Conservation (phyloP, 2,888 invertebrate species). For the Melieria omissa region DNA sequence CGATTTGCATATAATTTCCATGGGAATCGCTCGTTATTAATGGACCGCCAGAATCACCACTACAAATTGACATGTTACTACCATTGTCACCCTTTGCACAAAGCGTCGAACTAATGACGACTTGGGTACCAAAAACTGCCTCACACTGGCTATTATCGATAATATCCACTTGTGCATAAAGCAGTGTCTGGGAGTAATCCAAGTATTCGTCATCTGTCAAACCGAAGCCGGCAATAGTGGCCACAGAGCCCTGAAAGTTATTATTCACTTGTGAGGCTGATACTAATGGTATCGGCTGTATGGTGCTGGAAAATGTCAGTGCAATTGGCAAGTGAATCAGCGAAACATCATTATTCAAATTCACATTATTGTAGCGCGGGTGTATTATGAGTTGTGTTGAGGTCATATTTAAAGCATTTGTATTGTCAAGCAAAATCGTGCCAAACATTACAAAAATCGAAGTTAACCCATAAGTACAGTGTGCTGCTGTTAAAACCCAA, state of each 20-base stretch:
- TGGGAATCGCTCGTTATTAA: constrained; percentile 47
- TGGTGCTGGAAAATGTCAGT: constrained; percentile 48
- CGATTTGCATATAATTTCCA: constrained; percentile 55
- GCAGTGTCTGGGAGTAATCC: constrained; percentile 53
- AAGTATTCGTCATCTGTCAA: constrained; percentile 57
- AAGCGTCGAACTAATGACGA: constrained; percentile 54
- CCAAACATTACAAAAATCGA: constrained; percentile 58
- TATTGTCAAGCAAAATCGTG: constrained; percentile 49
- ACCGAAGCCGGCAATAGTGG: constrained; percentile 59
- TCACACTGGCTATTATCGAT: constrained; percentile 55
- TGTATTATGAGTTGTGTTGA: constrained; percentile 53
- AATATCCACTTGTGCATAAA: constrained; percentile 57
- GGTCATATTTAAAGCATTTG: constrained; percentile 51
- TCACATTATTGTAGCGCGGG: constrained; percentile 55
- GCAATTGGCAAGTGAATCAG: constrained; percentile 54
- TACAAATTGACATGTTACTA: constrained; percentile 60
- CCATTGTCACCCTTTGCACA: constrained; percentile 55
- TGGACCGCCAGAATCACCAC: constrained; percentile 64
- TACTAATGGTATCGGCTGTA: constrained; percentile 57
- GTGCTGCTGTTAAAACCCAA: constrained; percentile 64
- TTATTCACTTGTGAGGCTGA: constrained; percentile 40
- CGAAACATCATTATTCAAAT: constrained; percentile 60
- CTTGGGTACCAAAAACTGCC: constrained; percentile 45
- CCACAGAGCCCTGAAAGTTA: constrained; percentile 51
- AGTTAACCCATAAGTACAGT: constrained; percentile 54